These are phyloP conservation scores for Sphaerodactylus townsendi DNA, from an alignment of 2,113 vertebrate genomes.

Conservation along the genomic window DNA sequence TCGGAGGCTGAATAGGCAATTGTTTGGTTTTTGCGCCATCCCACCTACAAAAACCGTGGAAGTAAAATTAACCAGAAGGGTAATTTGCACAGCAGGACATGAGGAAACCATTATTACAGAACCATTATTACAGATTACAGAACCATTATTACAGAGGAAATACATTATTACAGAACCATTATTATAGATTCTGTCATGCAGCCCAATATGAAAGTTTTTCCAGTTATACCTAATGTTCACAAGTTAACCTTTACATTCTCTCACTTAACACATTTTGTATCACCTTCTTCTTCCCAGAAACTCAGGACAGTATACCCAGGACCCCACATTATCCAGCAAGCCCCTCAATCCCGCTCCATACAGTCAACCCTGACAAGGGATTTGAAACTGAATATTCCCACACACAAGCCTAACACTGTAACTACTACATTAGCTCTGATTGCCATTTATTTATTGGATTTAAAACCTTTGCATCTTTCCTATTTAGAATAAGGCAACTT, in stretches of 20 bases:
- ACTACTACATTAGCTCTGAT: too few species aligned
- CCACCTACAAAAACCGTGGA: neutral
- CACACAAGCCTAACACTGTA: too few species aligned
- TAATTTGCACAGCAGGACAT: neutral
- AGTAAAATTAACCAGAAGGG: accelerated
- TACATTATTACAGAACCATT: accelerated
- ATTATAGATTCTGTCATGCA: constrained; percentile 1
- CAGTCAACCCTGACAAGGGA: too few species aligned
- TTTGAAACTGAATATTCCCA: too few species aligned
- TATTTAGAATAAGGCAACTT: too few species aligned
- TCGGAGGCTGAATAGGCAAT: neutral
- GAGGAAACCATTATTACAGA: neutral
- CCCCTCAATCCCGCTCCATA: neutral
- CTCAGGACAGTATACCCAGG: too few species aligned
- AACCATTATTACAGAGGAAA: accelerated
- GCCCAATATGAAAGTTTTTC: neutral
- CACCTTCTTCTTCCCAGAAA: neutral
- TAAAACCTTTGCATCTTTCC: too few species aligned
- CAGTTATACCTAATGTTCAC: neutral
- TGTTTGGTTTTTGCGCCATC: neutral
- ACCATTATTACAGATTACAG: accelerated
- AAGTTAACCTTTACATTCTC: neutral
- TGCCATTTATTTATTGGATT: too few species aligned
- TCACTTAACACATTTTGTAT: neutral
- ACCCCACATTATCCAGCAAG: neutral